Evolutionary conservation across 37 sponge, comb jelly and placozoan genomes (phyloP), one percentile per base, ranked within the genome.

Genomic region (Lycopodina hypogea): DNA sequence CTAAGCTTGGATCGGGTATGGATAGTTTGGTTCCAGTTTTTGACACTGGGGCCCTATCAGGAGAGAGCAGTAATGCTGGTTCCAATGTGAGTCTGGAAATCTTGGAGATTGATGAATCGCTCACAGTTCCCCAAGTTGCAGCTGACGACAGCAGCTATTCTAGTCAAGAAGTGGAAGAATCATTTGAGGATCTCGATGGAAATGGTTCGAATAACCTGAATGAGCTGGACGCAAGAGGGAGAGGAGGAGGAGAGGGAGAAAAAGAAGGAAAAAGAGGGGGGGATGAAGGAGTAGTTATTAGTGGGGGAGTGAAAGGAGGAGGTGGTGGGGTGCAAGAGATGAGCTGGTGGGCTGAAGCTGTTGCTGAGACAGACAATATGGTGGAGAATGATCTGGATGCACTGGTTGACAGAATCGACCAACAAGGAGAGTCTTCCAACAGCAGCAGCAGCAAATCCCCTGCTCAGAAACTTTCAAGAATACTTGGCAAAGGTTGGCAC

Each of bases 321-420:
- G 40, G 59, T 17, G 12, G 21, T 9, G 22, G 33, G 26, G 38
- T 51, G 1, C 24, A 61, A 1, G 73, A 34, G 22, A 80, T 59
- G 69, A 51, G 41, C 61, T 87, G 87, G 87, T 87, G 87, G 87
- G 22, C 77, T 15, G 71, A 87, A 1, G 87, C 87, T n/a, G 22
- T 87, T 22, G 87, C 87, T 38, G 82, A 76, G 52, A 86, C 74
- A 6, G 51, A 68, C 2, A 52, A 61, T 30, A 42, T 26, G 21
- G 74, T 86, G 0, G 24, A 48, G 4, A 81, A 87, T 60, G 87
- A 87, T 48, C 38, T 79, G 68, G 87, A 87, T 62, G 45, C 69
- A 38, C 56, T 87, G n/a, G 76, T 87, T 11, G 81, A 86, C 35
- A 34, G 65, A 51, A 52, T 75, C 12, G 87, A 86, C 28, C 36